Percentiles rank a stretch among this genome's conserved stretches.
These are phyloP conservation scores for Bombyx huttoni DNA, from an alignment of 2,888 invertebrate genomes.

Conservation along the genomic window DNA sequence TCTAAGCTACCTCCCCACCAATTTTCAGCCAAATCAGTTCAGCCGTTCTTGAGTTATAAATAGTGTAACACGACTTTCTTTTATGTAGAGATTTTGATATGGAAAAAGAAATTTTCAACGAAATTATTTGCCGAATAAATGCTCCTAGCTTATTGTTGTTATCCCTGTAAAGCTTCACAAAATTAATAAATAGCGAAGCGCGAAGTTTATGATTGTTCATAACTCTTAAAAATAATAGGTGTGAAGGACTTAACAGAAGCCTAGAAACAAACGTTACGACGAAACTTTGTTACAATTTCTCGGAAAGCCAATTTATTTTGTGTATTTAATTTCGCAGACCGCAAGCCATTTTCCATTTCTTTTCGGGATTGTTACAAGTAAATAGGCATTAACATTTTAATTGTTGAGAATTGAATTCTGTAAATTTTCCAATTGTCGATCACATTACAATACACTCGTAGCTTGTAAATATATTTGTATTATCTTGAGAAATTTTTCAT, in stretches of 20 bases:
- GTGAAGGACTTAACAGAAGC: conserved; percentile 4
- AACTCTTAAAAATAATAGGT: conserved; percentile 12
- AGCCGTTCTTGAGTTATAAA: no score
- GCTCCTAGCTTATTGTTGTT: not conserved
- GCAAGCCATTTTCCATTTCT: not conserved
- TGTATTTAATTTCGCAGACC: conserved; percentile 1
- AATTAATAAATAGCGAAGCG: not conserved
- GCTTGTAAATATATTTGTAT: no score
- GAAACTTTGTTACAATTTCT: conserved; percentile 3
- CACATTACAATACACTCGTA: no score
- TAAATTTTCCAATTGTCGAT: no score
- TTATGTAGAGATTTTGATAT: no score
- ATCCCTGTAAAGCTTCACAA: conserved; percentile 1
- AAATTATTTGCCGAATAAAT: not conserved
- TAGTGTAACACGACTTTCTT: no score
- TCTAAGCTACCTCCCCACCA: no score
- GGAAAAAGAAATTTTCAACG: not conserved
- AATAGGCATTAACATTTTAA: not conserved
- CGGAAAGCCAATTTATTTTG: conserved; percentile 1
- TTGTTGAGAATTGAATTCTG: not conserved
- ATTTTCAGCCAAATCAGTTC: no score
- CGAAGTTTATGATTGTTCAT: not conserved
- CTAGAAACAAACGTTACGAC: conserved; percentile 1
- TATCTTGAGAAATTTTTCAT: not conserved
- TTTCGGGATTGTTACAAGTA: not conserved